Evolutionary conservation across 2,888 invertebrate species (phyloP).

Genomic region (Euzetes globulus): DNA sequence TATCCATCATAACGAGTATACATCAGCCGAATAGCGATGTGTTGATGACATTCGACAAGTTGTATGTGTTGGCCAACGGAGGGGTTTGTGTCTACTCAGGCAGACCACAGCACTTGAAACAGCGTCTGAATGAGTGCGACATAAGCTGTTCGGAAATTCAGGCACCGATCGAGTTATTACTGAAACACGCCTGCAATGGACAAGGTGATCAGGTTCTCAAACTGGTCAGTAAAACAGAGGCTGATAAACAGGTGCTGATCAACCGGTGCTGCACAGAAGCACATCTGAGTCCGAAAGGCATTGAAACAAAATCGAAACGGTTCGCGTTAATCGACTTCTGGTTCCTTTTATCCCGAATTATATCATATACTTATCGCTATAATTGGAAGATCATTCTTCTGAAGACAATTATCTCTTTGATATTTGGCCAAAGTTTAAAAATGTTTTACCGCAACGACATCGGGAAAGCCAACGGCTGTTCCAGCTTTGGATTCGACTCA

Average conservation of each 20-base stretch:
- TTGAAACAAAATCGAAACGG: slow-evolving; percentile 10
- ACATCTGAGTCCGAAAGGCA: slow-evolving; percentile 5
- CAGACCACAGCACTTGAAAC: neutral
- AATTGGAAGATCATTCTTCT: slow-evolving; percentile 25
- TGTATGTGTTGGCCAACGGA: slow-evolving; percentile 15
- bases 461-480: slow-evolving; percentile 21
- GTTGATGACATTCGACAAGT: slow-evolving; percentile 19
- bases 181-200: slow-evolving; percentile 29
- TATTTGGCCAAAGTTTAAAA: slow-evolving; percentile 3
- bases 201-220: slow-evolving; percentile 10
- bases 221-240: neutral
- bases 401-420: neutral
- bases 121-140: neutral
- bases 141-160: neutral
- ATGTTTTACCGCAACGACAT: slow-evolving; percentile 24
- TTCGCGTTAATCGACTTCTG: slow-evolving; percentile 13
- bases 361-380: slow-evolving; percentile 22
- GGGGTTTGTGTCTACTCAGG: slow-evolving; percentile 24
- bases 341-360: slow-evolving; percentile 24
- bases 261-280: slow-evolving; percentile 5
- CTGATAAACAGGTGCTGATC: neutral
- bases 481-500: neutral
- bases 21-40: slow-evolving; percentile 25
- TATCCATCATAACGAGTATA: slow-evolving; percentile 26
- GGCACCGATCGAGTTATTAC: slow-evolving; percentile 26